These are phyloP conservation scores for Cariama cristata DNA, from an alignment of 2,113 vertebrate genomes.

Conservation along the genomic window DNA sequence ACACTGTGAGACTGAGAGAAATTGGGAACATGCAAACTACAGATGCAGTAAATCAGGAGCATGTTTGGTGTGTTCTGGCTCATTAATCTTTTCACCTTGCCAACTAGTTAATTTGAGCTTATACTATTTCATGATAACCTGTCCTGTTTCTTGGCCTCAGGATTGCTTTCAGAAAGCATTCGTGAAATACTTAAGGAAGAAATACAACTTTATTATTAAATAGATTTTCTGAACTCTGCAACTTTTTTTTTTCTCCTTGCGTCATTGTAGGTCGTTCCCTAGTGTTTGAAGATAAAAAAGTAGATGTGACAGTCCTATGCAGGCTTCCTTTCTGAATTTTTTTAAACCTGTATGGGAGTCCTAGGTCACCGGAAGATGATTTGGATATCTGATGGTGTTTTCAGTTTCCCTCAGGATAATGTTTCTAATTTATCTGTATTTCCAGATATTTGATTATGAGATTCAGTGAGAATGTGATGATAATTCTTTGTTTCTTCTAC, in stretches of 20 bases:
- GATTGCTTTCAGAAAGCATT: constrained; percentile 3
- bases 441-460: constrained; percentile 62
- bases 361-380: neutral
- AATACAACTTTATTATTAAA: neutral
- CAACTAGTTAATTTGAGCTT: constrained; percentile 12
- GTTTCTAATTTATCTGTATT: constrained; percentile 50
- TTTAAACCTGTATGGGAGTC: neutral
- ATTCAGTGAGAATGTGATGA: constrained; percentile 48
- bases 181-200: neutral
- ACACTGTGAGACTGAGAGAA: neutral
- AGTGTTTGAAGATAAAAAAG: neutral
- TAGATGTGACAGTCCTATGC: neutral
- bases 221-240: neutral
- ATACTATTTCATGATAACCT: neutral
- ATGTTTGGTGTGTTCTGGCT: constrained; percentile 12
- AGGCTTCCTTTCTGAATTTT: neutral
- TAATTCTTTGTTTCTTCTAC: constrained; percentile 65
- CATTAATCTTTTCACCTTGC: constrained; percentile 32
- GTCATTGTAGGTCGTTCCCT: neutral
- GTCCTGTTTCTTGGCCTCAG: neutral
- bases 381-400: neutral
- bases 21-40: neutral
- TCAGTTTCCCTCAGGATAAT: constrained; percentile 18
- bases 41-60: constrained; percentile 30
- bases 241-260: neutral